Evolutionary conservation across 2,888 invertebrate species (phyloP), one percentile per base, ranked within the genome.

Genomic region (Thecophora atra): DNA sequence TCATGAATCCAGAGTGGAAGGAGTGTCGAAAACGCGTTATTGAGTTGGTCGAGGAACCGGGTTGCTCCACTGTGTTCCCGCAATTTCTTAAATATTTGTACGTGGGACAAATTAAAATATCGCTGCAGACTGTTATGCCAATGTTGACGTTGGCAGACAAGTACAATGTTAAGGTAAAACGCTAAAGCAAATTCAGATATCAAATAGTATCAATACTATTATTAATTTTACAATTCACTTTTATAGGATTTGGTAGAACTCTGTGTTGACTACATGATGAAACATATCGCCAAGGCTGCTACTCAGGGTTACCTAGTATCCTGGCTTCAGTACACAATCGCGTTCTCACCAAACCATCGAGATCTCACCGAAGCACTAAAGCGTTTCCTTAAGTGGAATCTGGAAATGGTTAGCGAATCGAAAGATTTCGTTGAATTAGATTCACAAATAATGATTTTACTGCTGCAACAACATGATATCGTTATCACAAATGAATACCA

Each of bases 1-100:
- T 98, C 58, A 96, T 96, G 93, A 95, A 94, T 82, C 92, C 96
- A 0, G 93, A 94, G 82, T 98, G 97, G 97, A 93, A 91, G 68
- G 98, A 98, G 84, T 95, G 95, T 84, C 90, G 93, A 71, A 94
- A 95, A 85, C 93, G 92, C 78, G 89, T 91, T 58, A 93, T 98
- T 64, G 92, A 93, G 66, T 88, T 98, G 17, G 92, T 94, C 81
- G 98, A 98, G 87, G 93, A 95, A 15, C 92, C 94, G 0, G 91
- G 92, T 70, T 97, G 97, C 82, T 91, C 92, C 26, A 88, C 90
- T 51, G 94, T 96, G 62, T 98, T 98, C 88, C 94, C 93, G 74
- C 91, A 93, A 82, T 97, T 98, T 86, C 88, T 98, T 28, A 93
- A 94, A 86, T 92, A 89, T 81, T 86, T 98, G 83, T 98, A 98